Base-by-base conservation (phyloP, 2,888 invertebrate genomes). In the Cylloceria caligata region DNA sequence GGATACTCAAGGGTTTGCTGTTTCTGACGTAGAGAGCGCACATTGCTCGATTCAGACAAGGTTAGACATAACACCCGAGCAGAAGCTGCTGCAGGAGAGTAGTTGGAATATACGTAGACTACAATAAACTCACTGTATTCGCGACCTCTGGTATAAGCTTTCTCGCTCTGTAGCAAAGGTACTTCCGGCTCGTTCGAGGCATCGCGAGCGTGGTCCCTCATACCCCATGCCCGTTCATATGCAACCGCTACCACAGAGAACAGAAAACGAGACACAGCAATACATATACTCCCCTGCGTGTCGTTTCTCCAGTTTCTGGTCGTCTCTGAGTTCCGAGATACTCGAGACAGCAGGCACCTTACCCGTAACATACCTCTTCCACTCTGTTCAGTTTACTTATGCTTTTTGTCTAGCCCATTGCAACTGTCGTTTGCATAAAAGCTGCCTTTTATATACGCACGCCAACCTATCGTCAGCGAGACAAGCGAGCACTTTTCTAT, bases 241-340 rank as follows among this genome's bases (percentile, higher is more conserved):
- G 65, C 64, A 77, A 62, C 73, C 39, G 62, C 39, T 19, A 47
- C 36, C 36, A 55, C 39, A 21, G 68, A 64, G 45, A 77, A 69
- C 68, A 36, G 72, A 39, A 69, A 47, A 77, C 71, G 76, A 76
- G 47, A 64, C 34, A 49, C 42, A 11, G 42, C 39, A 57, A 34
- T 75, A 55, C 60, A 45, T 42, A 64, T 62, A 57, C 49, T 76
- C 72, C 79, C 76, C 69, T 57, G 75, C 79, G 79, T 79, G 64
- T 72, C 73, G 81, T 81, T 81, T 75, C 83, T 81, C 78, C 45
- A 72, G 74, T 81, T 83, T 83, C 83, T 81, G 79, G 68, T 76
- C 83, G 69, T 81, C 79, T 47, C 47, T 55, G 72, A 72, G 74
- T 72, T 68, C 45, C 64, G 47, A 62, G 75, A 83, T 49, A 78